phyloP scores from a whole-genome alignment of 2,113 vertebrate species.

The Henicopernis longicauda region DNA sequence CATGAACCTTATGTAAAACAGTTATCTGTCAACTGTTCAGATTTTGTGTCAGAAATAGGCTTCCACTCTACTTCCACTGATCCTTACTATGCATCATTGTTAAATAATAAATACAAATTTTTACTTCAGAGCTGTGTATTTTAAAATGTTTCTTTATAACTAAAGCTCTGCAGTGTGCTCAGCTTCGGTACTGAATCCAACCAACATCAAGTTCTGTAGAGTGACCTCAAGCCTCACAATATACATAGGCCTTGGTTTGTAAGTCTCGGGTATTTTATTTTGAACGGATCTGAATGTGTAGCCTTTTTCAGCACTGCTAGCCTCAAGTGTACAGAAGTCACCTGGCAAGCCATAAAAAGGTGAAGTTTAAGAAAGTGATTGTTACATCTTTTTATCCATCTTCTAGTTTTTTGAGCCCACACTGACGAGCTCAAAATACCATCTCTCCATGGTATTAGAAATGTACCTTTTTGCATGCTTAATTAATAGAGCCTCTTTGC shows the following conservation, averaged over 20 bases:
- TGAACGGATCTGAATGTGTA: neutral
- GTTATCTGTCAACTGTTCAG: neutral
- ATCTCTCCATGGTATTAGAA: neutral
- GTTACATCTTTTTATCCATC: neutral
- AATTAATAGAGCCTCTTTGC: neutral
- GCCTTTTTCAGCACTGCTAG: neutral
- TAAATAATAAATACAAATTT: neutral
- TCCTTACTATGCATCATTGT: neutral
- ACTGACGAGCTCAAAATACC: neutral
- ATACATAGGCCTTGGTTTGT: neutral
- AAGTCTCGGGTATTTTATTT: fast-evolving
- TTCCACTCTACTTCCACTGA: neutral
- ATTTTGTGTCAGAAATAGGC: neutral
- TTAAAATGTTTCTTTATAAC: neutral
- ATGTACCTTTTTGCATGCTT: neutral
- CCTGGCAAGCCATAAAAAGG: neutral
- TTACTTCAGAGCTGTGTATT: fast-evolving
- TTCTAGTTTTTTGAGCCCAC: neutral
- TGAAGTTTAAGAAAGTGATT: neutral
- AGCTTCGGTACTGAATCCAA: neutral
- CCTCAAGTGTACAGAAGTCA: no score
- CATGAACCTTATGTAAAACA: neutral
- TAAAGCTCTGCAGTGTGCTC: fast-evolving
- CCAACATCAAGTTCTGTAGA: no score
- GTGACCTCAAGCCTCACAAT: fast-evolving